Evolutionary conservation across 2,888 invertebrate species (phyloP).

Genomic region (Strigamia crassipes): DNA sequence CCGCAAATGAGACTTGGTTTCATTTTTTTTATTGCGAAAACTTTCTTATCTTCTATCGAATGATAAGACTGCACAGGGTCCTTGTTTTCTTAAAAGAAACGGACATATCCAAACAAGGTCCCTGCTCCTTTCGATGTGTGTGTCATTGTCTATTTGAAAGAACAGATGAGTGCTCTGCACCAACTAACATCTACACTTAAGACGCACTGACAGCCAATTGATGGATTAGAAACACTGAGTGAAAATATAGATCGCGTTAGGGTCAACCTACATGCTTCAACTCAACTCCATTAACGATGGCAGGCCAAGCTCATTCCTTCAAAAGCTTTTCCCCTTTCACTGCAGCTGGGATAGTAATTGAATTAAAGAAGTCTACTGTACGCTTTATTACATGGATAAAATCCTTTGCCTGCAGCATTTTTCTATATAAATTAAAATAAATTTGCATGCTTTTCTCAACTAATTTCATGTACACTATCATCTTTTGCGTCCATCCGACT

Average conservation of each 20-base stretch:
- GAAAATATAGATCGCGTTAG: conserved; percentile 43
- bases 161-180: conserved; percentile 35
- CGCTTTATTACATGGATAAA: background rate
- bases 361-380: conserved; percentile 16
- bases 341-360: conserved; percentile 39
- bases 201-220: conserved; percentile 37
- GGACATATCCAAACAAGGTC: conserved; percentile 7
- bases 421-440: background rate
- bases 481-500: no score
- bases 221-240: conserved; percentile 43
- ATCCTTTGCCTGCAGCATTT: background rate
- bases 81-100: conserved; percentile 25
- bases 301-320: conserved; percentile 35
- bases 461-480: no score
- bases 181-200: conserved; percentile 35
- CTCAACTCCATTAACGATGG: conserved; percentile 40
- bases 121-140: conserved; percentile 29
- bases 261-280: conserved; percentile 41
- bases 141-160: conserved; percentile 36
- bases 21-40: background rate
- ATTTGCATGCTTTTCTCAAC: background rate
- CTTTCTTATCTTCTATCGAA: conserved; percentile 16
- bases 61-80: conserved; percentile 7
- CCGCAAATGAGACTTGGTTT: conserved; percentile 2
- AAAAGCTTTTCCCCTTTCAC: conserved; percentile 42